These are phyloP conservation scores for Addax nasomaculatus DNA, from an alignment of 2,113 vertebrate genomes.

Conservation along the genomic window DNA sequence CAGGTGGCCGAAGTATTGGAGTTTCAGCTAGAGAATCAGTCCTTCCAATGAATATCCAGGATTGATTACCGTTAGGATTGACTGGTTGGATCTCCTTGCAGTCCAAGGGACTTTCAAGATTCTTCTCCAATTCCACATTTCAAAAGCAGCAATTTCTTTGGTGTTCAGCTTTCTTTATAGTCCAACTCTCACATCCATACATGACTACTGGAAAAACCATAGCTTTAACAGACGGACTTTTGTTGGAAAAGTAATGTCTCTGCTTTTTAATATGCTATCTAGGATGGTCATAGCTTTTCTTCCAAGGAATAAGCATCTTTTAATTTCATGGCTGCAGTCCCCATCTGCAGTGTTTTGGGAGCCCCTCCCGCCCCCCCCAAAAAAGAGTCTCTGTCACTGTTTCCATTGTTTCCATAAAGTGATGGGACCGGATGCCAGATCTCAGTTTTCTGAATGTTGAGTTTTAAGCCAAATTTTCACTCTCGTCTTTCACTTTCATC, in stretches of 20 bases:
- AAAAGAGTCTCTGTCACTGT: background rate
- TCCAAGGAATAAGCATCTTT: background rate
- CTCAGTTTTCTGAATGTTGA: background rate
- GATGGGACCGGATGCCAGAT: background rate
- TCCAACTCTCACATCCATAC: background rate
- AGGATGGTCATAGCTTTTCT: background rate
- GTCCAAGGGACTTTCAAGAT: background rate
- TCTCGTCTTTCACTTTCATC: background rate
- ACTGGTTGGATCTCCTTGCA: background rate
- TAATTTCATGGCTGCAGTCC: background rate
- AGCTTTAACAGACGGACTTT: background rate
- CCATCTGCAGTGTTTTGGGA: background rate
- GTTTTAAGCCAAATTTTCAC: background rate
- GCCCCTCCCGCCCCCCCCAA: accelerated
- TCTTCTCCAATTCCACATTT: background rate
- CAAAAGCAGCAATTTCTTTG: background rate
- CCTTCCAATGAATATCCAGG: background rate
- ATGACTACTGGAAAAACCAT: background rate
- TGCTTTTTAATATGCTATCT: background rate
- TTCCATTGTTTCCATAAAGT: background rate
- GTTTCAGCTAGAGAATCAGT: background rate
- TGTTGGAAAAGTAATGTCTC: background rate
- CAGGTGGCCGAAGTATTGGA: background rate
- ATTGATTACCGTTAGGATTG: background rate
- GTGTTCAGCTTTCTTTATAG: background rate